Evolutionary conservation across 2,888 invertebrate species (phyloP), one percentile per base, ranked within the genome.

Genomic region (Ochlodes sylvanus): DNA sequence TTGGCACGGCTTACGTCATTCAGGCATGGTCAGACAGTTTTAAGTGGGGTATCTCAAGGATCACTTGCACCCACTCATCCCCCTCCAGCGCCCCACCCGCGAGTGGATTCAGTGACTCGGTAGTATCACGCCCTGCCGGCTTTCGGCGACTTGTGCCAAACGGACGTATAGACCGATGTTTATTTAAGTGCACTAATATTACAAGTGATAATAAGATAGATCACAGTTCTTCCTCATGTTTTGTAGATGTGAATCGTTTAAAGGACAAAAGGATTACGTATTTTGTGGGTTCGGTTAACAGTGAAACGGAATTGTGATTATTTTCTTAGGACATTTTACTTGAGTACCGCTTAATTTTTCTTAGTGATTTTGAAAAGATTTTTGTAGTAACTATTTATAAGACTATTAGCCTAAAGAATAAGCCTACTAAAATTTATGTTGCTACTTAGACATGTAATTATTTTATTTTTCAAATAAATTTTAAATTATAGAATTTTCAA

Each of bases 81-180:
- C 0, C 92, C 92, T 4, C 90, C 90, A 0, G 89, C 89, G 9
- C 89, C 90, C 1, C 88, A 91, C 71, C 88, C 89, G 10, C 84
- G 93, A 41, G 80, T 89, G 4, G 93, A 93, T 73, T 91, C 93
- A 62, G 86, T 93, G 70, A 92, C 92, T 41, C 91, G 93, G 92
- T 93, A 93, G 93, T 93, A 92, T 89, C 89, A 88, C 86, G 92
- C 92, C 81, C 79, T 92, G 92, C 92, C 92, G 92, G 84, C 80
- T 79, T 92, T 93, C 93, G 93, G 92, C 86, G 91, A 92, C 77
- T 79, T 93, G 93, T 93, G 93, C 93, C 93, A 93, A 93, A 93
- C 93, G 81, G 93, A 93, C 87, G 93, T 93, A 80, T 93, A 89
- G 83, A 88, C 84, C 79, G 79, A 79, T 73, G 69, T 70, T 67